phyloP scores from a whole-genome alignment of 2,113 vertebrate species.

The Carollia perspicillata region DNA sequence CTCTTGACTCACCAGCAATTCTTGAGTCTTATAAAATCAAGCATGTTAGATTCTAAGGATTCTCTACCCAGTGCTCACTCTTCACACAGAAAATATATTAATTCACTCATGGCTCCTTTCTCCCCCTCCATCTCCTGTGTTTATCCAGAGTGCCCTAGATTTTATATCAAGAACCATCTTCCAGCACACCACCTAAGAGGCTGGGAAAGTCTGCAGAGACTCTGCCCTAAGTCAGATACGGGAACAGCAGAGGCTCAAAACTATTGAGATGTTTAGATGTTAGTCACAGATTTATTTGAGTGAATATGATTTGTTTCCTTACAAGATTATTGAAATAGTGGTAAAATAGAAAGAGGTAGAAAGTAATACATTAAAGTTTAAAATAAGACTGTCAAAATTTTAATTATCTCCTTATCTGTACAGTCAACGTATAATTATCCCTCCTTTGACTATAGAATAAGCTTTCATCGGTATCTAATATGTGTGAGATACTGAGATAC shows the following conservation, averaged over 20 bases:
- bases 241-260: background rate
- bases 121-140: background rate
- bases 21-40: background rate
- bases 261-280: background rate
- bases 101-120: background rate
- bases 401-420: background rate
- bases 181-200: accelerated
- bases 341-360: background rate
- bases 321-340: background rate
- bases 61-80: background rate
- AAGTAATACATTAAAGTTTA: background rate
- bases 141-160: background rate
- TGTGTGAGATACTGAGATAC: background rate
- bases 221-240: background rate
- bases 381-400: background rate
- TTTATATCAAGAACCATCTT: background rate
- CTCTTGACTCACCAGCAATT: background rate
- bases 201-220: background rate
- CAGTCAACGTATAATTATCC: background rate
- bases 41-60: background rate
- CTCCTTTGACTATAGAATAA: background rate
- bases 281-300: background rate
- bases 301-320: background rate
- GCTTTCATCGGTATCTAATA: background rate
- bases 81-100: background rate